Evolutionary conservation across 2,888 invertebrate species (phyloP).

Genomic region (Ommatoiulus sabulosus): DNA sequence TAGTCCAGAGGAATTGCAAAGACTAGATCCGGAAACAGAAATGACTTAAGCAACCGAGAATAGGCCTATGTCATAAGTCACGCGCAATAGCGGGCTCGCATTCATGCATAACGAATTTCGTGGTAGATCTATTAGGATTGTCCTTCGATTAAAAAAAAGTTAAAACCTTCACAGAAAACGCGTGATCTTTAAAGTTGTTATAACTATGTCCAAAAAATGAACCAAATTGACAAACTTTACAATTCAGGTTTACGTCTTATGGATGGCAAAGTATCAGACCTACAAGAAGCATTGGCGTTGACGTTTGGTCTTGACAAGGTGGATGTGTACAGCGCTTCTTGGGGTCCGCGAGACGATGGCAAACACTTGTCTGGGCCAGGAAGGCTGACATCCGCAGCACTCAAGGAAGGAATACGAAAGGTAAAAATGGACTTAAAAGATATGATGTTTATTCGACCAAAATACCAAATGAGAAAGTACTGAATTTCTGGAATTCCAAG

Average conservation of each 20-base stretch:
- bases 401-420: constrained; percentile 66
- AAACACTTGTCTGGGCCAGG: constrained; percentile 68
- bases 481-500: constrained; percentile 62
- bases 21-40: too few relatives aligned
- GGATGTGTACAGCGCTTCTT: constrained; percentile 68
- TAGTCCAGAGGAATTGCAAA: too few relatives aligned
- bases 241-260: constrained; percentile 67
- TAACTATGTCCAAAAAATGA: too few relatives aligned
- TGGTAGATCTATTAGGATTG: too few relatives aligned
- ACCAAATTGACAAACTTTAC: too few relatives aligned
- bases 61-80: too few relatives aligned
- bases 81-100: too few relatives aligned
- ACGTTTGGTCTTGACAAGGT: constrained; percentile 65
- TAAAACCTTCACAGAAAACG: too few relatives aligned
- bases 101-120: too few relatives aligned
- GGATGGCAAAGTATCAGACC: constrained; percentile 68
- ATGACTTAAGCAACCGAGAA: too few relatives aligned
- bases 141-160: too few relatives aligned
- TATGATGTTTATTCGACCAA: not conserved
- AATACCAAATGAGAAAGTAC: constrained; percentile 29
- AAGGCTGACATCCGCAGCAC: constrained; percentile 65
- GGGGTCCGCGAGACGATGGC: constrained; percentile 68
- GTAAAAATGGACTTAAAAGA: constrained; percentile 62
- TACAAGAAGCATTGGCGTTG: constrained; percentile 67
- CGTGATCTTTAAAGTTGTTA: too few relatives aligned